phyloP scores from a whole-genome alignment of 2,113 vertebrate species.

The Poeciliopsis turrubarensis region DNA sequence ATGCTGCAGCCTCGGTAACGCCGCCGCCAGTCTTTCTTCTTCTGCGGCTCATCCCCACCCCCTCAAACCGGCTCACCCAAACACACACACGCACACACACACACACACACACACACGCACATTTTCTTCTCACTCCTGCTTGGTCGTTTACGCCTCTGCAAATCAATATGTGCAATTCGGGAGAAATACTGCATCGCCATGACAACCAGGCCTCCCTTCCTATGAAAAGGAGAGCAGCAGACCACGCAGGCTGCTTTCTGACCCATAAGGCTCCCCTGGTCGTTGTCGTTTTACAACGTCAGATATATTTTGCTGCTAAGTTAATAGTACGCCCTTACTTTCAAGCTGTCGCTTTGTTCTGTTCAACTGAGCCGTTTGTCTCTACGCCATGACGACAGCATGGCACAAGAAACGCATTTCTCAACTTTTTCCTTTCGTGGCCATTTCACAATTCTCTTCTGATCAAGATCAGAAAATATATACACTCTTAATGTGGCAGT shows the following conservation, averaged over 20 bases:
- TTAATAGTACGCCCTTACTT: not conserved
- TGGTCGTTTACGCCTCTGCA: slow-evolving; percentile 93
- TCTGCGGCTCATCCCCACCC: slow-evolving; percentile 31
- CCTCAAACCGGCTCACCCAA: not conserved
- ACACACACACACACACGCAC: slow-evolving; percentile 36
- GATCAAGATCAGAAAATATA: not conserved
- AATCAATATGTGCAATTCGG: slow-evolving; percentile 99
- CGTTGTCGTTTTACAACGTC: slow-evolving; percentile 20
- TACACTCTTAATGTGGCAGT: not conserved
- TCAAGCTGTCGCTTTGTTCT: not conserved
- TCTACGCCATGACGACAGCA: not conserved
- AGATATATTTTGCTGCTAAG: not conserved
- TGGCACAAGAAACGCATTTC: not conserved
- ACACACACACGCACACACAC: slow-evolving; percentile 23
- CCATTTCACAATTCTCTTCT: not conserved
- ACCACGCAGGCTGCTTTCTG: slow-evolving; percentile 74
- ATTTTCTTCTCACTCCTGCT: slow-evolving; percentile 89
- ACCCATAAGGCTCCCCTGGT: slow-evolving; percentile 23
- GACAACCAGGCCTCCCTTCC: slow-evolving; percentile 96
- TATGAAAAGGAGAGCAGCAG: slow-evolving; percentile 79
- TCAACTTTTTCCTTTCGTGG: not conserved
- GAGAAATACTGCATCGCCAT: slow-evolving; percentile 98
- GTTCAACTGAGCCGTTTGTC: not conserved
- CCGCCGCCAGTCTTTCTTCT: slow-evolving; percentile 21
- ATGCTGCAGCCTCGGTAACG: slow-evolving; percentile 38